Base-by-base conservation (phyloP, 2,888 invertebrate genomes). In the Drepanosiphum platanoidis region DNA sequence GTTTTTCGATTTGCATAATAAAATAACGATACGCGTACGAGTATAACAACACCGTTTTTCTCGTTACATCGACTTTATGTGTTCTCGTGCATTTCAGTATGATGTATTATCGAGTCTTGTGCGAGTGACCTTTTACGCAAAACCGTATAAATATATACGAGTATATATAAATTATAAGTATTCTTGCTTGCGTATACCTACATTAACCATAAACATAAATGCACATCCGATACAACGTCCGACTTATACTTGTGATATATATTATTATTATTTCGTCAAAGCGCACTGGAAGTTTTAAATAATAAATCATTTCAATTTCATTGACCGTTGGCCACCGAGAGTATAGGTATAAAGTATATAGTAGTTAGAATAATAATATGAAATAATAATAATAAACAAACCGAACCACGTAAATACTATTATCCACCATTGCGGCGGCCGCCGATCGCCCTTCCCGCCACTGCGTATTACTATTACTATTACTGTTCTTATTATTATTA, bases 1-100 rank as follows among this genome's bases (percentile, higher is more conserved):
- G 22, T 30, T 66, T 79, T 79, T 79, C 64, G 78, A 66, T 78
- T 66, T 42, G 66, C 78, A 66, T 66, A 78, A 78, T 78, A 42
- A 39, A 64, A 42, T 78, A 64, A 75, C 27, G 27, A 58, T 75
- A 75, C 58, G 8, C 34, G 52, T n/a, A 36, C 58, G 15, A 32
- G n/a, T n/a, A n/a, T n/a, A n/a, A n/a, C n/a, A 61, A 32, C 42
- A 42, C 42, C 64, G 39, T 64, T 77, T 77, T 75, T 15, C 11
- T 13, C 34, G 3, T 34, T 58, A n/a, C n/a, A n/a, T 13, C 32
- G 52, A 15, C 18, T n/a, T 42, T 22, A 52, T 52, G 52, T 22
- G 52, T 52, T 22, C 52, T 52, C 52, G 52, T 64, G 27, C 27
- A 64, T 13, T 64, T 27, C 30, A 11, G 2, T 30, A 64, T 64